Percentiles rank a stretch among this genome's conserved stretches.
Conservation (phyloP, 1,140 invertebrate species). For the Brachionus sp. region DNA sequence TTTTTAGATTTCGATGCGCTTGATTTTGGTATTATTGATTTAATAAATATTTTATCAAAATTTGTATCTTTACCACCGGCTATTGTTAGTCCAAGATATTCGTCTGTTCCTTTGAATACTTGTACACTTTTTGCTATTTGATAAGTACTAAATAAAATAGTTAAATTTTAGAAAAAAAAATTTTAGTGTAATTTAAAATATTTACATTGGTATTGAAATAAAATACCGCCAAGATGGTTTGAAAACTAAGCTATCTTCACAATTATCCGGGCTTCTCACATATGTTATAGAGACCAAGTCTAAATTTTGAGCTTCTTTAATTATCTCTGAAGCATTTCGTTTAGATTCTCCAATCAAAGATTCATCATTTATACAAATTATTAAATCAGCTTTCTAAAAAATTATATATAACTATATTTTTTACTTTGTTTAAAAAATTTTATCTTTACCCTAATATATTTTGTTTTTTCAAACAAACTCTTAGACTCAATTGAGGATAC, state of each 20-base stretch:
- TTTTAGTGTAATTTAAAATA: not conserved
- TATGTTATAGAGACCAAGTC: conserved; percentile 57
- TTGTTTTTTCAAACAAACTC: conserved; percentile 60
- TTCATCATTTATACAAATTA: conserved; percentile 60
- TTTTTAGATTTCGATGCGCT: conserved; percentile 61
- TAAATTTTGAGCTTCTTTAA: conserved; percentile 58
- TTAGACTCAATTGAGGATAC: conserved; percentile 62
- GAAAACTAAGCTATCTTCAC: conserved; percentile 58
- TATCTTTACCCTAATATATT: conserved; percentile 60
- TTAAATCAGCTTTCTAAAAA: conserved; percentile 62
- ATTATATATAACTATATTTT: not conserved
- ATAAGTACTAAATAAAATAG: conserved; percentile 54
- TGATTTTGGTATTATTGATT: conserved; percentile 61
- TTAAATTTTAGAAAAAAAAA: not conserved
- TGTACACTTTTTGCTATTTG: conserved; percentile 61
- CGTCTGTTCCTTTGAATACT: conserved; percentile 55
- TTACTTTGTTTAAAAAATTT: not conserved
- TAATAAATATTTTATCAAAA: conserved; percentile 60
- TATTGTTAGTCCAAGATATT: conserved; percentile 62
- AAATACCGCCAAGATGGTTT: conserved; percentile 63
- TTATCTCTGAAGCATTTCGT: conserved; percentile 59
- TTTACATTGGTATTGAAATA: conserved; percentile 40
- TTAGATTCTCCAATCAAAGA: conserved; percentile 61
- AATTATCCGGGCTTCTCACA: conserved; percentile 61
- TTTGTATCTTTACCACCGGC: conserved; percentile 61